Evolutionary conservation across 2,113 vertebrate species (phyloP), one percentile per base, ranked within the genome.

Genomic region (Sceloporus tristichus): DNA sequence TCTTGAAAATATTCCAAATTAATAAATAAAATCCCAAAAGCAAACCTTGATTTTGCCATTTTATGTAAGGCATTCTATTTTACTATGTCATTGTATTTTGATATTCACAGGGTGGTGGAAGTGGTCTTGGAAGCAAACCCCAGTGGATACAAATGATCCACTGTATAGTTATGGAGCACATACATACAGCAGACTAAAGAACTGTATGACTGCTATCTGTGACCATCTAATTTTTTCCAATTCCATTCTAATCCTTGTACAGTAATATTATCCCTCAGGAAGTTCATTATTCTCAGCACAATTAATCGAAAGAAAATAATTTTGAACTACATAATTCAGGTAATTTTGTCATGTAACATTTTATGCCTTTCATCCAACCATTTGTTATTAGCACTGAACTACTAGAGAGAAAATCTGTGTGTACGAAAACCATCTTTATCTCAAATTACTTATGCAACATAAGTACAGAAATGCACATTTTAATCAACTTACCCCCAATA

Each of bases 401-500:
- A 66, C 9, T 82, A 18, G 68, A 78, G 14, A 53, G 19, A 66
- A 19, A 9, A 48, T 82, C 18, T 81, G 21, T 29, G 42, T 53
- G 38, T 65, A 59, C 21, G 9, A 53, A 40, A 56, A 79, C 19
- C 59, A 59, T 25, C 7, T 76, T 18, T 18, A 66, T 66, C 79
- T 79, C 4, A 3, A 54, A 86, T 42, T 82, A 59, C 62, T 65
- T 83, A 88, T 5, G 89, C 9, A 25, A 23, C 11, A 18, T 5
- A 77, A 62, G 29, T n/a, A 70, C 13, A 56, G 87, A 42, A 40
- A 54, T 76, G 23, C 5, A 73, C 21, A 82, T n/a, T 71, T 85
- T 62, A 89, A 93, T 84, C 79, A 42, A 93, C 97, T 97, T 97
- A 98, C 98, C 97, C 98, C 98, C 65, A 99, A 96, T 94, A 99